A percentile compares a stretch with the other conserved stretches of the same genome.
These are phyloP conservation scores for Xiphophorus hellerii DNA, from an alignment of 2,113 vertebrate genomes.

Conservation along the genomic window DNA sequence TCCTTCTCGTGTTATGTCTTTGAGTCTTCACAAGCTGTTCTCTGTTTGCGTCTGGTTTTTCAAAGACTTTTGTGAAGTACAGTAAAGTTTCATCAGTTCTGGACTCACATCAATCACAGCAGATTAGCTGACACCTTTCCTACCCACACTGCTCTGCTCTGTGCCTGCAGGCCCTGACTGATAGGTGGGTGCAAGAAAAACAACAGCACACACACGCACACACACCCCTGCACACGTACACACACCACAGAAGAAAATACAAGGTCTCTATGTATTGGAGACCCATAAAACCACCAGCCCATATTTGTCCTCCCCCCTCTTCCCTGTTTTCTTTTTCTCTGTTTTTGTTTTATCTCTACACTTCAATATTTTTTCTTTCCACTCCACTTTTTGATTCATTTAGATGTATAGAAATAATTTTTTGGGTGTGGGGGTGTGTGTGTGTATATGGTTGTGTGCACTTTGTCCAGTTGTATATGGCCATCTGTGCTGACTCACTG, in stretches of 20 bases:
- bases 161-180: constrained; percentile 57
- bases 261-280: constrained; percentile 21
- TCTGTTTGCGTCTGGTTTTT: constrained; percentile 5
- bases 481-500: constrained; percentile 36
- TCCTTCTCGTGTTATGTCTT: neutral
- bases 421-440: constrained; percentile 11
- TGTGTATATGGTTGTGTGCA: constrained; percentile 38
- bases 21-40: neutral
- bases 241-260: constrained; percentile 38
- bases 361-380: constrained; percentile 48
- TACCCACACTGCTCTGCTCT: constrained; percentile 69
- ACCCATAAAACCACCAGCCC: constrained; percentile 22
- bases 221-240: constrained; percentile 20
- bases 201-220: constrained; percentile 11
- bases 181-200: constrained; percentile 56
- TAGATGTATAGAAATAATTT: constrained; percentile 41
- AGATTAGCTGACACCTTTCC: constrained; percentile 73
- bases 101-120: constrained; percentile 69
- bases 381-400: constrained; percentile 43
- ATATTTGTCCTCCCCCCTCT: constrained; percentile 10
- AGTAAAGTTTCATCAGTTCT: constrained; percentile 66
- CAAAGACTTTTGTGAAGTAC: constrained; percentile 37
- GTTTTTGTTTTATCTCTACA: constrained; percentile 35
- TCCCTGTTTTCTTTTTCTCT: constrained; percentile 46
- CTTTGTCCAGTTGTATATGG: neutral